Evolutionary conservation across 2,113 vertebrate genomes (phyloP).

Genomic region (Apteryx owenii): DNA sequence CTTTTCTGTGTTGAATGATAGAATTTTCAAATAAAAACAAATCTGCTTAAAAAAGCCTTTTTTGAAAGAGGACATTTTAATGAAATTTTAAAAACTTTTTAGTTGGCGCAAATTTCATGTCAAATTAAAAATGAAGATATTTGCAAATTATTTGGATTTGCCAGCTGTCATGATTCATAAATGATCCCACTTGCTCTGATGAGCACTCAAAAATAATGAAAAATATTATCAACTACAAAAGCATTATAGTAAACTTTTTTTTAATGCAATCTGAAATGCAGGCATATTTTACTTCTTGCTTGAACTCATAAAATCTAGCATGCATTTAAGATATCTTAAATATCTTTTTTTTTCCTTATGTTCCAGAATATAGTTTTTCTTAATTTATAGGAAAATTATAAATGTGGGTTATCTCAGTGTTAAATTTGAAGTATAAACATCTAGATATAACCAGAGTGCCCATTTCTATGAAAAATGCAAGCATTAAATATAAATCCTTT

Average conservation of each 20-base stretch:
- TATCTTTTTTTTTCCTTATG: background rate
- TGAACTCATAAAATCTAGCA: background rate
- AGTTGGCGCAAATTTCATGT: background rate
- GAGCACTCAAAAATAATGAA: background rate
- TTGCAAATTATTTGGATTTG: background rate
- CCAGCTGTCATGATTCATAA: background rate
- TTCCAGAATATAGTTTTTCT: background rate
- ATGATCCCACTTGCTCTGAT: background rate
- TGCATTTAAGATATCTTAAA: background rate
- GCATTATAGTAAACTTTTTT: background rate
- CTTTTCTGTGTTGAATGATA: background rate
- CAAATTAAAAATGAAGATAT: background rate
- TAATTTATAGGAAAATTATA: background rate
- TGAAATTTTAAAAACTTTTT: background rate
- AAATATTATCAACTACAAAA: background rate
- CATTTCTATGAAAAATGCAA: background rate
- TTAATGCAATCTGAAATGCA: background rate
- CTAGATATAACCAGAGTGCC: background rate
- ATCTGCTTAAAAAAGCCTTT: background rate
- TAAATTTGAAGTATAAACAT: background rate
- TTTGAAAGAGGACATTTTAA: background rate
- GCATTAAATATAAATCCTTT: background rate
- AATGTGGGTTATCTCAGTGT: background rate
- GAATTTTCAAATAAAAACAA: background rate
- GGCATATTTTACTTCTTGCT: background rate